These are phyloP conservation scores for Galeruca laticollis DNA, from an alignment of 2,888 invertebrate species.

Conservation along the genomic window DNA sequence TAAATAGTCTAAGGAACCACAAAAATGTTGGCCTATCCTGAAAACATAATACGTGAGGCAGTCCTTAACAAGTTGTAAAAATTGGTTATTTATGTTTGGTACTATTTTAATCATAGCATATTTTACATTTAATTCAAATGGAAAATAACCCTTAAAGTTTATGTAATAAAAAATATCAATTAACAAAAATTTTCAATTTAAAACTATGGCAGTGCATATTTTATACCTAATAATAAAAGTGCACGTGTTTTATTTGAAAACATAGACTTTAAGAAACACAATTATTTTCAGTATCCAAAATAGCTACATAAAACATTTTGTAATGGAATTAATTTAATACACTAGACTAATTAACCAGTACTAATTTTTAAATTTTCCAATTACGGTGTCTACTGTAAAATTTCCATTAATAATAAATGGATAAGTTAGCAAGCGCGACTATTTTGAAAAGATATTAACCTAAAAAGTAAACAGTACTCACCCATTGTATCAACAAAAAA, in stretches of 20 bases:
- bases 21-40: neutral
- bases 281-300: neutral
- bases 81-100: neutral
- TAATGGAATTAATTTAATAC: neutral
- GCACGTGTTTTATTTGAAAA: neutral
- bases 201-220: too few relatives aligned
- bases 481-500: conserved; percentile 35
- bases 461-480: conserved; percentile 25
- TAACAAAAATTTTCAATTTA: too few relatives aligned
- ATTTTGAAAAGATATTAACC: conserved; percentile 5
- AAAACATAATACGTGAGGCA: neutral
- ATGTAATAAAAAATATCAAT: too few relatives aligned
- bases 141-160: neutral
- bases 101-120: neutral
- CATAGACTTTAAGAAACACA: neutral
- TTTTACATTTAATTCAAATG: neutral
- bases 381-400: neutral
- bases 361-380: conserved; percentile 3
- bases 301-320: neutral
- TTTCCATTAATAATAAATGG: conserved; percentile 2
- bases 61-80: neutral
- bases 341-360: conserved; percentile 8
- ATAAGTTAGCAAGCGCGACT: neutral
- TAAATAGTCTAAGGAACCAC: too few relatives aligned
- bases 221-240: neutral